These are phyloP conservation scores for Gallinago undulata DNA, from an alignment of 2,113 vertebrate species.

Conservation along the genomic window DNA sequence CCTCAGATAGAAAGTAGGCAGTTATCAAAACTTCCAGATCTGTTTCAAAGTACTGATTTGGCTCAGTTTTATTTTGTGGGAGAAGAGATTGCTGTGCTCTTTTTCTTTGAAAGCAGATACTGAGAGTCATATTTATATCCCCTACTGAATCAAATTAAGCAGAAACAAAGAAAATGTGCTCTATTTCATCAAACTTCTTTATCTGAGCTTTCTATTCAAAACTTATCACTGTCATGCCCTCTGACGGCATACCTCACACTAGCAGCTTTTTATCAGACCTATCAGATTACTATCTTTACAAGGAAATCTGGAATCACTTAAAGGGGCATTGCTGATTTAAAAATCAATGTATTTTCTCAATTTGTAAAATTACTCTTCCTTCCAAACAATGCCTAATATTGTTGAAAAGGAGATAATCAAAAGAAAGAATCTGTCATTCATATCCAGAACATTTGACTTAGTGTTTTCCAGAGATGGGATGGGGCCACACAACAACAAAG, in stretches of 20 bases:
- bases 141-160: conserved; percentile 23
- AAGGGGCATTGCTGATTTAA: not conserved
- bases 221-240: not conserved
- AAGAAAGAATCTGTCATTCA: not conserved
- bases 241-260: not conserved
- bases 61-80: not conserved
- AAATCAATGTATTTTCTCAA: not conserved
- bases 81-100: not conserved
- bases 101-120: not conserved
- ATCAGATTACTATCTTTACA: not conserved
- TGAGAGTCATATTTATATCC: not conserved
- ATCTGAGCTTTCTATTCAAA: not conserved
- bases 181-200: conserved; percentile 7
- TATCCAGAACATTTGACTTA: not conserved
- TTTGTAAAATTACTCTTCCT: not conserved
- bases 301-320: not conserved
- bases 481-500: not conserved
- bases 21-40: not conserved
- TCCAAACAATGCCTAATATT: not conserved
- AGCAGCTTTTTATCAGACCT: not conserved
- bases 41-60: not conserved
- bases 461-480: not conserved
- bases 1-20: not conserved
- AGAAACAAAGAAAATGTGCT: conserved; percentile 40
- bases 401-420: not conserved